Evolutionary conservation across 2,888 invertebrate genomes (phyloP).

Genomic region (Caradrina kadenii): DNA sequence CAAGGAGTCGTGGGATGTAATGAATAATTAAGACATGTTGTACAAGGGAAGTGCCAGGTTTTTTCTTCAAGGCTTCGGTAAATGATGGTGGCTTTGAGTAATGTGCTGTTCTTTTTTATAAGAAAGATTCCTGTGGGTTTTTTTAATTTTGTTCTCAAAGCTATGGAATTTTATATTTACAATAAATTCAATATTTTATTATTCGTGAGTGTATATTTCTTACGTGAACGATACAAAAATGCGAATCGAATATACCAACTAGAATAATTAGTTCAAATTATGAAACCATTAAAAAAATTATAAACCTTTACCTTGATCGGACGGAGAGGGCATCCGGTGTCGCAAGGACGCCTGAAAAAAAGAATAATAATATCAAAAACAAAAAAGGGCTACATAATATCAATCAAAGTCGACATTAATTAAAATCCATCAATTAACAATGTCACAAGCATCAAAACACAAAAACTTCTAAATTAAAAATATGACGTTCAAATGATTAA

Average conservation of each 20-base stretch:
- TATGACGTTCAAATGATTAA: constrained; percentile 88
- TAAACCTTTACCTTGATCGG: constrained; percentile 84
- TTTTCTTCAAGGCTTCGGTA: constrained; percentile 69
- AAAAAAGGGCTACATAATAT: constrained; percentile 55
- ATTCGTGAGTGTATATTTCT: neutral
- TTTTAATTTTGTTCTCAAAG: neutral
- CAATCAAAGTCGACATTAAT: constrained; percentile 65
- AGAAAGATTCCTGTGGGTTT: neutral
- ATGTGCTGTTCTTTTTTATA: constrained; percentile 40
- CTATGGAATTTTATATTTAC: neutral
- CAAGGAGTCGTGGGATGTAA: constrained; percentile 83
- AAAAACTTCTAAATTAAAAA: constrained; percentile 82
- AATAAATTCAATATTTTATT: neutral
- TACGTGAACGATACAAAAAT: no score
- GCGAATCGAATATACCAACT: no score
- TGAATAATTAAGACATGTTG: constrained; percentile 89
- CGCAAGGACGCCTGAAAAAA: constrained; percentile 84
- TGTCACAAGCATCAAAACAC: constrained; percentile 70
- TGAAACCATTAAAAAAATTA: no score
- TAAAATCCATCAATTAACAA: constrained; percentile 78
- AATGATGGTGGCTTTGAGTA: constrained; percentile 66
- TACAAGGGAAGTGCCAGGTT: constrained; percentile 77
- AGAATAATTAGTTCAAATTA: no score
- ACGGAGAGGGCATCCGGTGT: constrained; percentile 84
- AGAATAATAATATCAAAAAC: constrained; percentile 38